Base-by-base conservation (phyloP, 2,113 vertebrate species). In the Ancistrus triradiatus region DNA sequence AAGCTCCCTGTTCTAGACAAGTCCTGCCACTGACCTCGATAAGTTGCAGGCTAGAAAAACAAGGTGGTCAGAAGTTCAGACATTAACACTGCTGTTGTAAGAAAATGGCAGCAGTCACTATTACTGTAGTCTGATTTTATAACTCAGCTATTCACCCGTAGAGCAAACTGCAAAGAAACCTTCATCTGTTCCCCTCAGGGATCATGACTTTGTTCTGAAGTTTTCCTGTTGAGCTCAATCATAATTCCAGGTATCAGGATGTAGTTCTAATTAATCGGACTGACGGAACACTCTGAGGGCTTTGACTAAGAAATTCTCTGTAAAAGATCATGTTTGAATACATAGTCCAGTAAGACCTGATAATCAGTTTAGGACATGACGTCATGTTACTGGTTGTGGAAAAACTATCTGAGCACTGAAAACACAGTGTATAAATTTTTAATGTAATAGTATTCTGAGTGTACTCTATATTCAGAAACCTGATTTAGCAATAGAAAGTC, bases 111-210 rank as follows among this genome's bases (percentile, higher is more conserved):
- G 52, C 63, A 28, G 19, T 35, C 9, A 1, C 31, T 9, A 50
- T 68, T 49, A 68, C 65, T 61, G 38, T 48, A 22, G 7, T 42
- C 59, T 73, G 59, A 68, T 69, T 69, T 69, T 66, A 69, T 62
- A 59, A 59, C 25, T 50, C 44, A 73, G 38, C 71, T 35, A 68
- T 73, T 63, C 43, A 44, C 3, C 11, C 4, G 0, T 6, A 17
- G 25, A 47, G 11, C 14, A 15, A 38, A 31, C 1, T 11, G 65
- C 66, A 73, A 73, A 64, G 22, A 24, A 67, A 69, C 42, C 60
- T 17, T 48, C 22, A 24, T 11, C 46, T 24, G 3, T 6, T 8
- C 21, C 15, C 15, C 15, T 22, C 46, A 24, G 21, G 52, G 24
- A 42, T 27, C 59, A 59, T 40, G 15, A 58, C 65, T 73, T 73